Evolutionary conservation across 2,113 vertebrate genomes (phyloP).

Genomic region (Salvelinus fontinalis): DNA sequence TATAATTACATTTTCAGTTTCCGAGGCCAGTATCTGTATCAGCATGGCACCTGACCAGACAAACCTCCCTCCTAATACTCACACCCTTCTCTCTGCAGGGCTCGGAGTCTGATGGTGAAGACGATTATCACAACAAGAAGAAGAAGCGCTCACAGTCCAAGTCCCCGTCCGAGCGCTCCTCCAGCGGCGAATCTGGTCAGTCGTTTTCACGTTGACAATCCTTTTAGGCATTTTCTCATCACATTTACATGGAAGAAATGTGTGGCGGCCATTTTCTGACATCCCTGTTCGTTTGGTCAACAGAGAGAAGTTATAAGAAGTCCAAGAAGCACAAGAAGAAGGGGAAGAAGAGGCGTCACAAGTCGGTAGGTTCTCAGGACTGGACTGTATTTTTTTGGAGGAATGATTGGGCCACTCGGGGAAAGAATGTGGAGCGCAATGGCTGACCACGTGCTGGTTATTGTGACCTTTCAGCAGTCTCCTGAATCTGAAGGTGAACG

Average conservation of each 20-base stretch:
- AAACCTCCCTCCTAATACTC: too few relatives aligned
- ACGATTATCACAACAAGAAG: slow-evolving; percentile 90
- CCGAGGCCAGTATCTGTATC: too few relatives aligned
- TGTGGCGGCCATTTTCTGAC: neutral
- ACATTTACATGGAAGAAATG: neutral
- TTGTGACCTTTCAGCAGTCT: slow-evolving; percentile 73
- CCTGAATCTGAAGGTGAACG: slow-evolving; percentile 89
- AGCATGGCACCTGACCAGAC: too few relatives aligned
- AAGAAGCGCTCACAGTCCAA: slow-evolving; percentile 92
- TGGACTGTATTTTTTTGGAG: neutral
- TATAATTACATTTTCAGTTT: too few relatives aligned
- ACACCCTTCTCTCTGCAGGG: slow-evolving; percentile 71
- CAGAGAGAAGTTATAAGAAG: slow-evolving; percentile 98
- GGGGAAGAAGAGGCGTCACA: slow-evolving; percentile 96
- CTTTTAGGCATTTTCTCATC: too few relatives aligned
- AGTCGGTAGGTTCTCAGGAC: slow-evolving; percentile 84
- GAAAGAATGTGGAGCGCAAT: neutral
- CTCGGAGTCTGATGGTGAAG: slow-evolving; percentile 94
- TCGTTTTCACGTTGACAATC: neutral
- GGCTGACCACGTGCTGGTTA: neutral
- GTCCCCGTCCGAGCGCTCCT: slow-evolving; percentile 91
- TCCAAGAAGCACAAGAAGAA: slow-evolving; percentile 99
- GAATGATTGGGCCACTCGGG: neutral
- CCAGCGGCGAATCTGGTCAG: slow-evolving; percentile 93
- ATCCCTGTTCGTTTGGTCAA: slow-evolving; percentile 13